Evolutionary conservation across 2,113 vertebrate species (phyloP), one percentile per base, ranked within the genome.

Genomic region (Lepisosteus oculatus): DNA sequence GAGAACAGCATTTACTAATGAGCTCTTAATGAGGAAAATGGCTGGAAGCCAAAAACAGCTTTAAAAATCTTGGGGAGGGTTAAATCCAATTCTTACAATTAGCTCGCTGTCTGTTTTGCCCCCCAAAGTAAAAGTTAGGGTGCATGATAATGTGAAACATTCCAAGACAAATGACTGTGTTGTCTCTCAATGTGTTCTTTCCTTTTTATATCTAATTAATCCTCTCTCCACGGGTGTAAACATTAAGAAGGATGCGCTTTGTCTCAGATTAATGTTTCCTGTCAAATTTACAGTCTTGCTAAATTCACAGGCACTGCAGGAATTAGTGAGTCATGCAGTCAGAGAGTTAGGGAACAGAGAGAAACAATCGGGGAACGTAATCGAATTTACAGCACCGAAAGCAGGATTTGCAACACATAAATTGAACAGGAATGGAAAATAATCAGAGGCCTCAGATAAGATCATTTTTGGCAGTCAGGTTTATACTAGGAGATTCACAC

Each of bases 151-250:
- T 61, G 55, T 61, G 68, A 42, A 41, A 69, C 54, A 56, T 69
- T 69, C 68, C 64, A 6, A 80, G 81, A 85, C 79, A 83, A 84
- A 89, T 78, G 74, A 81, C 70, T 71, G 29, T 75, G 78, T 79
- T 80, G 81, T 85, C 64, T 51, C 72, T 66, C 75, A 72, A 75
- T 82, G 82, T 77, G 76, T 72, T 51, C 77, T 76, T 29, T 86
- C 76, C 78, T 78, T 71, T 77, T 65, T 72, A 79, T 75, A 70
- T 80, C 85, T 84, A 86, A 84, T 87, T 85, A 86, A 84, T 87
- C 78, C 59, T 76, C 69, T 77, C 75, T 55, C 61, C 8, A 59
- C 44, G 72, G 78, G 73, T 84, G 82, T 85, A 85, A 86, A 86
- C 85, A 87, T 80, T 74, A 76, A 74, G 76, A 80, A 77, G 73